A percentile compares a stretch with the other conserved stretches of the same genome.
Evolutionary conservation across 2,888 invertebrate species (phyloP).

Genomic region (Apodemia mormo): DNA sequence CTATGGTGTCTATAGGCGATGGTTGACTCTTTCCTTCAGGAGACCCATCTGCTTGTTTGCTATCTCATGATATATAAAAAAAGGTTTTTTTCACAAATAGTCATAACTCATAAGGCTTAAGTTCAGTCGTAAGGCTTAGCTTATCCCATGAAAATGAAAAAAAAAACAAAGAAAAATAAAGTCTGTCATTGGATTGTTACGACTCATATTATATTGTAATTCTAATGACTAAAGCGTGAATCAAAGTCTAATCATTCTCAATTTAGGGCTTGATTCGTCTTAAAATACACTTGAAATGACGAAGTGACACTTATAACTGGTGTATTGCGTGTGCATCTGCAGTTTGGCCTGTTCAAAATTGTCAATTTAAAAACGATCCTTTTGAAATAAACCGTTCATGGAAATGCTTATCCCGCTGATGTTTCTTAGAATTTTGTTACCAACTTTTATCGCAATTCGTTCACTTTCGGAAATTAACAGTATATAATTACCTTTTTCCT

Average conservation of each 20-base stretch:
- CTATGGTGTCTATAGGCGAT: no score
- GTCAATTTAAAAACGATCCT: slow-evolving; percentile 35
- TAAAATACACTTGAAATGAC: slow-evolving; percentile 30
- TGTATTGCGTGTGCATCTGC: slow-evolving; percentile 47
- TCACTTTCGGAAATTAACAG: background rate
- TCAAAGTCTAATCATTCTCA: slow-evolving; percentile 26
- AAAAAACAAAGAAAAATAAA: no score
- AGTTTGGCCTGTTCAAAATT: slow-evolving; percentile 22
- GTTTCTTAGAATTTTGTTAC: background rate
- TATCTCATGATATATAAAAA: no score
- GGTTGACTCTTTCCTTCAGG: no score
- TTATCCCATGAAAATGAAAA: no score
- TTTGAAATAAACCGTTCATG: slow-evolving; percentile 31
- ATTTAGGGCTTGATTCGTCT: slow-evolving; percentile 31
- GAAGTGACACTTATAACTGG: slow-evolving; percentile 45
- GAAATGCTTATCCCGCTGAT: slow-evolving; percentile 23
- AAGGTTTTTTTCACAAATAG: no score
- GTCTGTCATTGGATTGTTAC: background rate
- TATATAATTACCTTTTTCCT: no score
- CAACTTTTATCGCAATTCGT: background rate
- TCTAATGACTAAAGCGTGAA: slow-evolving; percentile 24
- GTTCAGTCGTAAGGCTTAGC: no score
- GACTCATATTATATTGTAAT: slow-evolving; percentile 4
- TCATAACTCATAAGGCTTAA: no score
- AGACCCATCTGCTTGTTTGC: no score